These are phyloP conservation scores for Pammene fasciana DNA, from an alignment of 2,888 invertebrate genomes.

Conservation along the genomic window DNA sequence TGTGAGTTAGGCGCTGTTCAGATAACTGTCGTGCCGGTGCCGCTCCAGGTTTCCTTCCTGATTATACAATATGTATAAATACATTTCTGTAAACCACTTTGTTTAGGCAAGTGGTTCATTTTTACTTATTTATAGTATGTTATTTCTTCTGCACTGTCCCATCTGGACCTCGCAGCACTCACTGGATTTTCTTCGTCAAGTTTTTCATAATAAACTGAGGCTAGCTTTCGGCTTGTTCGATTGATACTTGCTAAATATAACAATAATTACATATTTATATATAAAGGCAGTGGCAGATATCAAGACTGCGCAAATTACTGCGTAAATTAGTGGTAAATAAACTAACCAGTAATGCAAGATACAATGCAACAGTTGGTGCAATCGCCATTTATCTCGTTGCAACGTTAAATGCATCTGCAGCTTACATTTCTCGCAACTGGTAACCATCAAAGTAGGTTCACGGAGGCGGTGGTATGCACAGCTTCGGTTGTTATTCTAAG, in stretches of 20 bases:
- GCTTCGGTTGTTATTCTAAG: conserved; percentile 63
- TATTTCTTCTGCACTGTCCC: no score
- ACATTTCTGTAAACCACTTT: neutral
- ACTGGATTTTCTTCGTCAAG: no score
- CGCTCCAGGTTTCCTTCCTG: conserved; percentile 31
- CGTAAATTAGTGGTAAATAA: conserved; percentile 23
- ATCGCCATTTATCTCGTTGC: conserved; percentile 2
- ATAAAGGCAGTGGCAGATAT: conserved; percentile 15
- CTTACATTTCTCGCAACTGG: conserved; percentile 16
- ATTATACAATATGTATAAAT: neutral
- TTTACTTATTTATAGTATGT: no score
- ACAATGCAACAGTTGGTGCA: neutral
- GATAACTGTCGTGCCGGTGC: conserved; percentile 39
- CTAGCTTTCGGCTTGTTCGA: no score
- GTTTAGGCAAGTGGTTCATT: neutral
- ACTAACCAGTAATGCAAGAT: conserved; percentile 8
- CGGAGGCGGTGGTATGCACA: conserved; percentile 29
- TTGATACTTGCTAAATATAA: no score
- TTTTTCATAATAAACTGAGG: no score
- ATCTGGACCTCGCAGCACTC: no score
- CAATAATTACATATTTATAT: no score
- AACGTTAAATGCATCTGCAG: conserved; percentile 8
- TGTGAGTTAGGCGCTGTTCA: conserved; percentile 51
- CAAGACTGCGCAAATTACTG: conserved; percentile 10
- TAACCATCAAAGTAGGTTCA: conserved; percentile 22